phyloP scores from a whole-genome alignment of 2,888 invertebrate genomes.

The Hypomecis punctinalis region DNA sequence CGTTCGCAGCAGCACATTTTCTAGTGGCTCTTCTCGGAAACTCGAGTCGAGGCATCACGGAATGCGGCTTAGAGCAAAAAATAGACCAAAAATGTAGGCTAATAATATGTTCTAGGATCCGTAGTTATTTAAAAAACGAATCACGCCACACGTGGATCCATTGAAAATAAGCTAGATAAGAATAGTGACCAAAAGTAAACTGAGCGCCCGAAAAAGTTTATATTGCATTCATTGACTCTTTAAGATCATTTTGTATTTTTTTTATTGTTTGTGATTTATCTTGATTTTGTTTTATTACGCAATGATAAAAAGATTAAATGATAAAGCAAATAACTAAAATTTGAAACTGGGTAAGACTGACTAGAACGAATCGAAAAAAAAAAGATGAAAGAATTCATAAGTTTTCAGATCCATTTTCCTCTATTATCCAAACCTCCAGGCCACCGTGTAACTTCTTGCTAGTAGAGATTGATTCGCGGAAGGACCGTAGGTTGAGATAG shows the following conservation, averaged over 20 bases:
- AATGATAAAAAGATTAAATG: too few relatives aligned
- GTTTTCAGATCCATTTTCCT: conserved; percentile 6
- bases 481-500: conserved; percentile 29
- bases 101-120: conserved; percentile 46
- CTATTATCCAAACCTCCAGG: conserved; percentile 17
- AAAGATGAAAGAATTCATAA: not conserved
- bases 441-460: conserved; percentile 30
- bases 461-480: conserved; percentile 36
- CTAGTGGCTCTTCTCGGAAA: conserved; percentile 39
- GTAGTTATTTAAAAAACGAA: conserved; percentile 38
- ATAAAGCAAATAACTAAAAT: too few relatives aligned
- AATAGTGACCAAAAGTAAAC: not conserved
- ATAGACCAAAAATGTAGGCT: conserved; percentile 43
- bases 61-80: conserved; percentile 44
- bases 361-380: too few relatives aligned
- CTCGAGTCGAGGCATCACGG: conserved; percentile 38
- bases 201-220: not conserved
- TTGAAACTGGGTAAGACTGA: too few relatives aligned
- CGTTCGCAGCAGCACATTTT: conserved; percentile 39
- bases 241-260: too few relatives aligned
- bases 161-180: conserved; percentile 29
- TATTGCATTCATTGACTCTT: not conserved
- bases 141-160: conserved; percentile 37
- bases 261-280: too few relatives aligned
- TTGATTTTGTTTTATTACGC: too few relatives aligned